Evolutionary conservation across 1,140 invertebrate species (phyloP).

Genomic region (Parasteatoda tepidariorum): DNA sequence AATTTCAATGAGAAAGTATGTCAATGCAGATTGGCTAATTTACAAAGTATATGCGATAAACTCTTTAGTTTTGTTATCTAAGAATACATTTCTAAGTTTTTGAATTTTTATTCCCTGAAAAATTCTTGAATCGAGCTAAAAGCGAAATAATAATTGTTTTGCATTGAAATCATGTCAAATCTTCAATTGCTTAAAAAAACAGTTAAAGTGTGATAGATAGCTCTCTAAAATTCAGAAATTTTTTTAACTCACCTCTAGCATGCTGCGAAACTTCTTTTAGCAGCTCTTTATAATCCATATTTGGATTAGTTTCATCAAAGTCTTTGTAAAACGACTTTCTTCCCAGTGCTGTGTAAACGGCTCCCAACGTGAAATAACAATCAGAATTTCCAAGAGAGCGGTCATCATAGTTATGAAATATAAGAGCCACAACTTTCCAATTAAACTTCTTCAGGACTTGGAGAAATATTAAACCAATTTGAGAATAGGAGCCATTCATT

Average conservation of each 20-base stretch:
- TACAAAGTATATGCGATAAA: too few relatives aligned
- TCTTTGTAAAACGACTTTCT: constrained; percentile 72
- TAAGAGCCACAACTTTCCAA: constrained; percentile 74
- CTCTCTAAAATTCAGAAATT: background rate
- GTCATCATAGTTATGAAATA: constrained; percentile 66
- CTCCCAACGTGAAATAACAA: constrained; percentile 80
- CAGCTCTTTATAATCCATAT: constrained; percentile 74
- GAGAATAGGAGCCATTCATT: constrained; percentile 84
- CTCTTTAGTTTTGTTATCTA: too few relatives aligned
- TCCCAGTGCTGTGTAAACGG: constrained; percentile 76
- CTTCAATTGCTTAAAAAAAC: background rate
- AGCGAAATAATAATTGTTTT: background rate
- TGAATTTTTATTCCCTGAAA: too few relatives aligned
- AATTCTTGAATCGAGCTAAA: too few relatives aligned
- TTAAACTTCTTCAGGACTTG: constrained; percentile 78
- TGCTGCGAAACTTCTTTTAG: constrained; percentile 76
- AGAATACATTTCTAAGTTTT: too few relatives aligned
- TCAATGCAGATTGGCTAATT: too few relatives aligned
- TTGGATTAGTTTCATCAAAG: constrained; percentile 73
- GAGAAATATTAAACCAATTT: constrained; percentile 73
- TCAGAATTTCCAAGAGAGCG: constrained; percentile 75
- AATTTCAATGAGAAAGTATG: too few relatives aligned
- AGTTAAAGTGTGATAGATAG: background rate
- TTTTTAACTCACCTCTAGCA: constrained; percentile 81
- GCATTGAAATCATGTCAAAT: background rate